A percentile compares a stretch with the other conserved stretches of the same genome.
Conservation (phyloP, 2,113 vertebrate species). For the Oplegnathus fasciatus region DNA sequence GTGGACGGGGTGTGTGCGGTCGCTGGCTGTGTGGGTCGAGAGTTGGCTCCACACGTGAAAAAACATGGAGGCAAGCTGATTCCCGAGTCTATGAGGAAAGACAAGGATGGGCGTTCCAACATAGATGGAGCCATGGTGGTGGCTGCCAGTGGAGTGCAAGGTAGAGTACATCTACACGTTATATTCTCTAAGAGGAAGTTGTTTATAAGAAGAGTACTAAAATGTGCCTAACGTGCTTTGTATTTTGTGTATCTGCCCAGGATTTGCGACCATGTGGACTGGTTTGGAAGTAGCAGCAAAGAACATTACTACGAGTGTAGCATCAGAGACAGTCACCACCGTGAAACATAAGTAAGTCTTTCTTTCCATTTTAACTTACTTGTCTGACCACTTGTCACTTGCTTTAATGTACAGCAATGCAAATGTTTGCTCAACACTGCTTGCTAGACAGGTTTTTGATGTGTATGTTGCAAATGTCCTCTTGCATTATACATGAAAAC, state of each 20-base stretch:
- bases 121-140: constrained; percentile 96
- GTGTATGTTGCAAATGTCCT: constrained; percentile 17
- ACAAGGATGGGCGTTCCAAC: constrained; percentile 93
- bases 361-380: rapidly evolving
- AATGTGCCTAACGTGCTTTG: background rate
- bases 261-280: constrained; percentile 97
- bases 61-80: constrained; percentile 96
- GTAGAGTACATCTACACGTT: constrained; percentile 74
- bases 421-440: background rate
- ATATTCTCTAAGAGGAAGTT: background rate
- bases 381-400: background rate
- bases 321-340: constrained; percentile 93
- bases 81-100: constrained; percentile 96
- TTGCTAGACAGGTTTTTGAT: constrained; percentile 31
- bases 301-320: constrained; percentile 93
- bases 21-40: constrained; percentile 91
- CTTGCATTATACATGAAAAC: constrained; percentile 41
- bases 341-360: constrained; percentile 94
- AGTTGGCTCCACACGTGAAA: constrained; percentile 95
- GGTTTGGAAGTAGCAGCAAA: constrained; percentile 95
- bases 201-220: background rate
- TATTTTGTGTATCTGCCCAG: constrained; percentile 74
- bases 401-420: background rate
- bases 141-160: constrained; percentile 96
- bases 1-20: constrained; percentile 94